Conservation (phyloP, 1,140 invertebrate genomes). For the Bombus soroeensis region DNA sequence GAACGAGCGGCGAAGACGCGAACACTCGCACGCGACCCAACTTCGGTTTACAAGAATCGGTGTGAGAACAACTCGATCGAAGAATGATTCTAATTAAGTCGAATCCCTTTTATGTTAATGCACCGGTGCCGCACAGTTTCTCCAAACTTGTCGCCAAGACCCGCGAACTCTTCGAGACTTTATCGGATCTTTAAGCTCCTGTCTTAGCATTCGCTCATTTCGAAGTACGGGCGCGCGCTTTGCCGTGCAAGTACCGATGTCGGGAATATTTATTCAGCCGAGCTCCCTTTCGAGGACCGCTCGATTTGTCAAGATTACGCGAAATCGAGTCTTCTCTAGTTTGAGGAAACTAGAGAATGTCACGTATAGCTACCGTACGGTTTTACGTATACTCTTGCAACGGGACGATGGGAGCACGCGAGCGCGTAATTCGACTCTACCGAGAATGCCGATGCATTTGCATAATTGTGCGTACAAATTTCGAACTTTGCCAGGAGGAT, state of each 20-base stretch:
- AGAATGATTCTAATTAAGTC: conserved; percentile 35
- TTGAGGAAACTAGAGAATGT: conserved; percentile 3
- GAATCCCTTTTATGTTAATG: conserved; percentile 44
- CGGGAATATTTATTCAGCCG: conserved; percentile 55
- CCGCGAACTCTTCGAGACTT: conserved; percentile 25
- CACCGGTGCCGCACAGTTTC: not conserved
- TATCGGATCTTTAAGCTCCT: conserved; percentile 21
- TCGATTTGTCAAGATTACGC: conserved; percentile 69
- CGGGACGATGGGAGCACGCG: not conserved
- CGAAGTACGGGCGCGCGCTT: not conserved
- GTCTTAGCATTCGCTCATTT: conserved; percentile 15
- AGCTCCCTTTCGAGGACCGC: not conserved
- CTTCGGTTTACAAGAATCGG: not conserved
- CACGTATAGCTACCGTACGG: not conserved
- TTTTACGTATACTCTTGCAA: not conserved
- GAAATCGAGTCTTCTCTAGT: conserved; percentile 35
- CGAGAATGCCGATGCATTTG: conserved; percentile 74
- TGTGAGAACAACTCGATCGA: not conserved
- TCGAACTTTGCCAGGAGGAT: conserved; percentile 75
- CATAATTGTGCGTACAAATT: conserved; percentile 81
- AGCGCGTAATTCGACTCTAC: not conserved
- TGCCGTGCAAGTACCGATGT: not conserved
- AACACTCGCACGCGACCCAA: not conserved
- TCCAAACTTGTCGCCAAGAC: conserved; percentile 36
- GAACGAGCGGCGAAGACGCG: not conserved